phyloP scores from a whole-genome alignment of 2,113 vertebrate species.

The Ciconia boyciana region DNA sequence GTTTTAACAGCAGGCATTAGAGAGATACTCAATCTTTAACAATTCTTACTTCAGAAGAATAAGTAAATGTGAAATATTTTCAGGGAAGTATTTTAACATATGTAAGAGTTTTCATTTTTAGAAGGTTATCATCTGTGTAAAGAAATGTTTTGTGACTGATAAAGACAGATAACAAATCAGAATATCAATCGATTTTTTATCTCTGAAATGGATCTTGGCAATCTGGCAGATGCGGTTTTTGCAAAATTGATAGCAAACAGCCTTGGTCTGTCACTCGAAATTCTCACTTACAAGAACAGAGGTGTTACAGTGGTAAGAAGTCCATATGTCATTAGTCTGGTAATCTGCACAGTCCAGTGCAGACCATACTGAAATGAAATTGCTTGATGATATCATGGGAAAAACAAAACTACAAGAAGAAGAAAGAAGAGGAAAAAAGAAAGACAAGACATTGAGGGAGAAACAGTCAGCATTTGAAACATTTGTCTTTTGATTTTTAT shows the following conservation, averaged over 20 bases:
- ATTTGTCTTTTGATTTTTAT: constrained; percentile 31
- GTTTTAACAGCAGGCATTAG: background rate
- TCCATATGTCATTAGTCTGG: constrained; percentile 52
- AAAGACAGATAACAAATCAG: constrained; percentile 68
- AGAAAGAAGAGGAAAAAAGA: background rate
- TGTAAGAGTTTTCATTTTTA: background rate
- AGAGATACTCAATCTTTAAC: background rate
- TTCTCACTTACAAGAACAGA: constrained; percentile 66
- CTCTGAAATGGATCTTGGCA: constrained; percentile 63
- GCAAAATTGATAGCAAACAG: constrained; percentile 72
- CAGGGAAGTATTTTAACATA: background rate
- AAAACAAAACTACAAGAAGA: background rate
- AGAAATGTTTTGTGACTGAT: constrained; percentile 48
- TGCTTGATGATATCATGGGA: constrained; percentile 25
- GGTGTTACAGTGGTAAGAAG: constrained; percentile 44
- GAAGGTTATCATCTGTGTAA: constrained; percentile 42
- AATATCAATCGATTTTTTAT: constrained; percentile 68
- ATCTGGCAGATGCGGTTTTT: constrained; percentile 66
- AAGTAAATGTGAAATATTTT: constrained; percentile 37
- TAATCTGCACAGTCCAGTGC: constrained; percentile 52
- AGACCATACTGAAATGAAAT: constrained; percentile 42
- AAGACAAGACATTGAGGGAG: background rate
- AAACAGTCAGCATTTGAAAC: background rate
- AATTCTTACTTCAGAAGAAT: background rate
- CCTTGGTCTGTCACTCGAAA: constrained; percentile 69